phyloP scores from a whole-genome alignment of 2,797 vertebrate species.

The Lateolabrax maculatus region DNA sequence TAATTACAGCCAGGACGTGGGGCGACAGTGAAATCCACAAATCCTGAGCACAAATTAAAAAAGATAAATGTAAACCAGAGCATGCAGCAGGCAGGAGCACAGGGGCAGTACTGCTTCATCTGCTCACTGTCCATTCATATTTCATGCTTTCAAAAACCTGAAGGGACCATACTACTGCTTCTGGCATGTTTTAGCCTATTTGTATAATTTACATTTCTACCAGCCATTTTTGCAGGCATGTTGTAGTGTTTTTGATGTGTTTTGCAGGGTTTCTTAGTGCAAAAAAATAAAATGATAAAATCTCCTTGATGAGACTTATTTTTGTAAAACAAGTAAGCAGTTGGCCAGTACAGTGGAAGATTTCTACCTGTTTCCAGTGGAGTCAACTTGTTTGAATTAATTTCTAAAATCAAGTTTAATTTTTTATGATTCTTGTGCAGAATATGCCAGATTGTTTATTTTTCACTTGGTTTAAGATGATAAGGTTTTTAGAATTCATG shows the following conservation, averaged over 20 bases:
- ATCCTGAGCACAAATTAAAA: constrained; percentile 47
- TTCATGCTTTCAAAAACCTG: constrained; percentile 15
- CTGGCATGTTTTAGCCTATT: constrained; percentile 4
- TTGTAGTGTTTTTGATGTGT: neutral
- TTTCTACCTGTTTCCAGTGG: neutral
- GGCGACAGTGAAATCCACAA: constrained; percentile 35
- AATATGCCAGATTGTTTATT: too few relatives aligned
- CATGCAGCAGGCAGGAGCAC: neutral
- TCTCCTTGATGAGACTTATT: too few relatives aligned
- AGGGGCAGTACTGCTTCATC: constrained; percentile 1
- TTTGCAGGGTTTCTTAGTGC: neutral
- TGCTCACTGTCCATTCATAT: constrained; percentile 30
- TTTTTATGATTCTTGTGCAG: too few relatives aligned
- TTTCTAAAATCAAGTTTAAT: neutral
- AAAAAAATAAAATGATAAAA: too few relatives aligned
- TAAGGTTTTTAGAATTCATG: neutral
- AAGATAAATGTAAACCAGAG: constrained; percentile 42
- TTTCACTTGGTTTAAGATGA: neutral
- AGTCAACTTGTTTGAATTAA: too few relatives aligned
- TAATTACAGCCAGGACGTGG: constrained; percentile 27
- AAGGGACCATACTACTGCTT: neutral
- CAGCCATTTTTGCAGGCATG: neutral
- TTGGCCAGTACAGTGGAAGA: neutral
- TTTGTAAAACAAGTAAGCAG: neutral
- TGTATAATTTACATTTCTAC: constrained; percentile 8